A percentile compares a stretch with the other conserved stretches of the same genome.
These are phyloP conservation scores for Tupaia chinensis DNA, from an alignment of 2,113 vertebrate species.

Conservation along the genomic window DNA sequence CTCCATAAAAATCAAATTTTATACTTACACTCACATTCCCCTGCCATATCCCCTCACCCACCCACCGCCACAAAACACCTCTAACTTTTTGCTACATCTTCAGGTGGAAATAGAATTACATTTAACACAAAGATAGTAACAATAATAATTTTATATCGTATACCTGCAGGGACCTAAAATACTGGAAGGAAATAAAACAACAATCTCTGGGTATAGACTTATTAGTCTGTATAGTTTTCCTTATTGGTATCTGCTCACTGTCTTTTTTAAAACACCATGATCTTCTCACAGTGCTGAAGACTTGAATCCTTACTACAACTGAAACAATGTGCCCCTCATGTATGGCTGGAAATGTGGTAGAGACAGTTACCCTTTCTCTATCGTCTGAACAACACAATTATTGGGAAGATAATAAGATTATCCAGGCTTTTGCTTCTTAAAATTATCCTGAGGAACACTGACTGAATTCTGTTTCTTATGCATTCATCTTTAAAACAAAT, in stretches of 20 bases:
- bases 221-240: constrained; percentile 16
- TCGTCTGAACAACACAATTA: constrained; percentile 85
- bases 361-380: constrained; percentile 72
- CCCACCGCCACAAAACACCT: background rate
- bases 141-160: constrained; percentile 31
- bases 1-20: constrained; percentile 56
- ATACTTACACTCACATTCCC: background rate
- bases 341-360: constrained; percentile 51
- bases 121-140: background rate
- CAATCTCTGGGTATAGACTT: background rate
- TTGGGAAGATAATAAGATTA: constrained; percentile 82
- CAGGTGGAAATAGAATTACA: background rate
- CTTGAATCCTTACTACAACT: constrained; percentile 3
- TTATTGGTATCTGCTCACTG: constrained; percentile 23
- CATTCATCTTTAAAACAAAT: constrained; percentile 88
- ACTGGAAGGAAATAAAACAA: constrained; percentile 7
- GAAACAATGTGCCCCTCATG: background rate
- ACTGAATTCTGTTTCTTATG: constrained; percentile 80
- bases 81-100: background rate
- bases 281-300: background rate
- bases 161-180: background rate
- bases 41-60: background rate
- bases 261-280: constrained; percentile 24
- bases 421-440: constrained; percentile 84
- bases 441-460: constrained; percentile 82